Evolutionary conservation across 2,888 invertebrate species (phyloP), one percentile per base, ranked within the genome.

Genomic region (Scaptomyza caliginosa): DNA sequence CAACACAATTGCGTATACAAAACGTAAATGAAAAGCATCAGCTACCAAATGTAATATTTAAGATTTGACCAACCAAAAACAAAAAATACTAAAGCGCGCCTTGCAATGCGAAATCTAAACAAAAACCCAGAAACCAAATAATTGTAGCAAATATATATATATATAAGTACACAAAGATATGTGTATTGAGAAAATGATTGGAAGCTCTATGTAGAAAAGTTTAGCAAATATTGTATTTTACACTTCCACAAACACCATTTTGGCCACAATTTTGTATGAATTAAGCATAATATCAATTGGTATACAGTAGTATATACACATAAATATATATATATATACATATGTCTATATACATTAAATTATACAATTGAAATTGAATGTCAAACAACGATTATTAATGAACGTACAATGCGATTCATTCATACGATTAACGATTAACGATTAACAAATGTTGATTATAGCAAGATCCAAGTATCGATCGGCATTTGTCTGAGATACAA

Each of bases 11-110:
- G 60, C 60, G 65, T 68, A 67, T 65, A 76, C 58, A 76, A 71
- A 49, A 34, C 60, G 43, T 49, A 32, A 40, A n/a, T n/a, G n/a
- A n/a, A 38, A 8, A 11, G 54, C 49, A 36, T 39, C 56, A 58
- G 60, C 42, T 67, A 55, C 48, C 48, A 56, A 52, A 55, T 23
- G 2, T 71, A 71, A 62, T 57, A 51, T 59, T 67, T 83, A 84
- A 80, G 79, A 80, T 74, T 74, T 80, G 75, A 85, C 71, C 73
- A 83, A 81, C 68, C 40, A 50, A 51, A 26, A 10, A 7, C 7
- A 13, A 32, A 32, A n/a, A 65, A 57, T 49, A 67, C 55, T 23
- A 39, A 39, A 62, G 23, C 28, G 38, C 70, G 69, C 39, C 69
- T 59, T 66, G 70, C 38, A 39, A 63, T 30, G 54, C 71, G 45